Percentiles rank a stretch among this genome's conserved stretches.
Conservation (phyloP, 2,113 vertebrate genomes). For the Dipodomys merriami region DNA sequence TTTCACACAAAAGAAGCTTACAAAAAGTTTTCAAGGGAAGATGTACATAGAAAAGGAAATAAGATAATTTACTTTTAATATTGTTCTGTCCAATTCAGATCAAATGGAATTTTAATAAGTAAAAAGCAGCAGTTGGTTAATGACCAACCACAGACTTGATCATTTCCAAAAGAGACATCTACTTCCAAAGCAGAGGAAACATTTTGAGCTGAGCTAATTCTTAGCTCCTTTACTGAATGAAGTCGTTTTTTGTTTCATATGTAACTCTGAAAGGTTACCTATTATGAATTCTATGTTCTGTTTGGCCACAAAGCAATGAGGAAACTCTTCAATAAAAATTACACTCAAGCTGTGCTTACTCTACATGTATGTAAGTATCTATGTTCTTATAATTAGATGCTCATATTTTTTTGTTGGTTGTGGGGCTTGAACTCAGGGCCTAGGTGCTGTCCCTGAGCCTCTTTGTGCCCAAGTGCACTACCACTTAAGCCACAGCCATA, state of each 20-base stretch:
- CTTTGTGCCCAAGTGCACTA: too few species aligned
- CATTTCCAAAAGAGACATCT: not conserved
- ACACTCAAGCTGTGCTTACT: constrained; percentile 37
- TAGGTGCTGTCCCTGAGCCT: too few species aligned
- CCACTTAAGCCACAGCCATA: too few species aligned
- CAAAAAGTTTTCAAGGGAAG: constrained; percentile 35
- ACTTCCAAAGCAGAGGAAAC: constrained; percentile 34
- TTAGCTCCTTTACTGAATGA: not conserved
- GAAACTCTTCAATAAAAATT: constrained; percentile 47
- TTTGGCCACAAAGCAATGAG: constrained; percentile 26
- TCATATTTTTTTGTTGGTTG: not conserved
- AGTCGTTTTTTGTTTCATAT: not conserved
- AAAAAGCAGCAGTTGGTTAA: constrained; percentile 72
- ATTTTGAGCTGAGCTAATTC: constrained; percentile 1
- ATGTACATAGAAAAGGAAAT: not conserved
- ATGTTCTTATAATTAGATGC: constrained; percentile 16
- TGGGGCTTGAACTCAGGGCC: too few species aligned
- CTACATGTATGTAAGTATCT: not conserved
- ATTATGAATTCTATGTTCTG: constrained; percentile 46
- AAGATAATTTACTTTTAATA: constrained; percentile 41
- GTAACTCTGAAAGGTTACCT: not conserved
- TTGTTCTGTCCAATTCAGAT: not conserved
- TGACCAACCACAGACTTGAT: constrained; percentile 30
- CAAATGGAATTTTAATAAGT: constrained; percentile 67
- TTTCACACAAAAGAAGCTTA: not conserved